A percentile compares a stretch with the other conserved stretches of the same genome.
phyloP scores from a whole-genome alignment of 1,140 invertebrate genomes.

The Tetraneura akinire region DNA sequence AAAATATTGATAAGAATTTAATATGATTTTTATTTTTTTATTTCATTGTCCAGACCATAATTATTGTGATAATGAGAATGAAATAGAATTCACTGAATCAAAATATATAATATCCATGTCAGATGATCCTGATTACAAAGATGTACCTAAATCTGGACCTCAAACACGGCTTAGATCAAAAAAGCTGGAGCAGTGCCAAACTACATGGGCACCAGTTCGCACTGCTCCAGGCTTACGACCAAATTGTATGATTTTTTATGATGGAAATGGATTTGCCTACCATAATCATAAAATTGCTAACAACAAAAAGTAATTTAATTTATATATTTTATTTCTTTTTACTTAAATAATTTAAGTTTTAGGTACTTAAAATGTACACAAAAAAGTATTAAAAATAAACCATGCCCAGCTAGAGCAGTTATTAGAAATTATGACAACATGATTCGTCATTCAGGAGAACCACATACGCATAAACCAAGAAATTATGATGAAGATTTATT shows the following conservation, averaged over 20 bases:
- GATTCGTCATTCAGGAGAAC: constrained; percentile 47
- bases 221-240: constrained; percentile 43
- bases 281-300: constrained; percentile 47
- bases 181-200: constrained; percentile 3
- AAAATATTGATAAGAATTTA: constrained; percentile 18
- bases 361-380: constrained; percentile 49
- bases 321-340: not conserved
- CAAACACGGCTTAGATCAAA: constrained; percentile 34
- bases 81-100: constrained; percentile 20
- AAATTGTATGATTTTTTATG: constrained; percentile 44
- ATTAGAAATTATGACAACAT: constrained; percentile 38
- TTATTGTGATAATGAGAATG: constrained; percentile 46
- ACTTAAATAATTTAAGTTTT: not conserved
- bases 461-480: constrained; percentile 43
- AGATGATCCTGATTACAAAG: constrained; percentile 39
- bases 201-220: constrained; percentile 33
- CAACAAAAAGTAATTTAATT: constrained; percentile 29
- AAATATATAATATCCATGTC: constrained; percentile 32
- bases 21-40: constrained; percentile 45
- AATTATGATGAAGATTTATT: constrained; percentile 43
- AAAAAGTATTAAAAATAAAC: constrained; percentile 48
- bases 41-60: constrained; percentile 46
- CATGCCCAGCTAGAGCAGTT: constrained; percentile 49
- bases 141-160: not conserved
- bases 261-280: constrained; percentile 48